phyloP scores from a whole-genome alignment of 2,888 invertebrate species.

The Drosophila picticornis region DNA sequence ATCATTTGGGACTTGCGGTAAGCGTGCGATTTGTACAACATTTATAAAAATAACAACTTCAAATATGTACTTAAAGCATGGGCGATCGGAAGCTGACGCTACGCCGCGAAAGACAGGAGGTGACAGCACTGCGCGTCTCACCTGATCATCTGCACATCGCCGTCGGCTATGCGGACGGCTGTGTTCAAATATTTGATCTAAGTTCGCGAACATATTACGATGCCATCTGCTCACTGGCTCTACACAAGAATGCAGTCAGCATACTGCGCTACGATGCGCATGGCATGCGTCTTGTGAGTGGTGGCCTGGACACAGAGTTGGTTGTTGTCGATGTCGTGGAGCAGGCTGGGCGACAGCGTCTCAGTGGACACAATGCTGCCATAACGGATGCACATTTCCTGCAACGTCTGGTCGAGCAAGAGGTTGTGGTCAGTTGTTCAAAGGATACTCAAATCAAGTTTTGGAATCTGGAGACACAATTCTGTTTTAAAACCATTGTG shows the following conservation, averaged over 20 bases:
- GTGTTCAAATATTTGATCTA: slow-evolving; percentile 93
- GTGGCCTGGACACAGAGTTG: slow-evolving; percentile 95
- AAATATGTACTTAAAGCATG: slow-evolving; percentile 69
- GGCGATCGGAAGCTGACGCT: slow-evolving; percentile 90
- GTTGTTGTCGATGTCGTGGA: slow-evolving; percentile 98
- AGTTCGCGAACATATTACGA: slow-evolving; percentile 88
- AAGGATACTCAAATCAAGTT: slow-evolving; percentile 98
- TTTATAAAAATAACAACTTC: neutral
- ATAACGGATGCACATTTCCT: slow-evolving; percentile 93
- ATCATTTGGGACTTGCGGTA: slow-evolving; percentile 97
- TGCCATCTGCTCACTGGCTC: slow-evolving; percentile 88
- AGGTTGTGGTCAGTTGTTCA: slow-evolving; percentile 92
- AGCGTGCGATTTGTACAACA: slow-evolving; percentile 79
- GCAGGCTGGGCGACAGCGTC: slow-evolving; percentile 94
- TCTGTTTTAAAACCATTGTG: slow-evolving; percentile 97
- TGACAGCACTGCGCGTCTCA: slow-evolving; percentile 91
- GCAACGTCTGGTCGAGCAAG: slow-evolving; percentile 84
- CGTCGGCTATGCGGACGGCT: slow-evolving; percentile 96
- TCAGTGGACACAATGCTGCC: slow-evolving; percentile 96
- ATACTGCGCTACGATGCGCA: slow-evolving; percentile 92
- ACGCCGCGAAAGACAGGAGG: slow-evolving; percentile 92
- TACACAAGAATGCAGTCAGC: slow-evolving; percentile 94
- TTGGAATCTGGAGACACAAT: slow-evolving; percentile 98
- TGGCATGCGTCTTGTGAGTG: slow-evolving; percentile 95
- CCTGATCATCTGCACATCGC: slow-evolving; percentile 93